Percentiles rank a stretch among this genome's conserved stretches.
Evolutionary conservation across 53 echinoderm and acorn worm genomes (phyloP).

Genomic region (Pentamera pediparva): DNA sequence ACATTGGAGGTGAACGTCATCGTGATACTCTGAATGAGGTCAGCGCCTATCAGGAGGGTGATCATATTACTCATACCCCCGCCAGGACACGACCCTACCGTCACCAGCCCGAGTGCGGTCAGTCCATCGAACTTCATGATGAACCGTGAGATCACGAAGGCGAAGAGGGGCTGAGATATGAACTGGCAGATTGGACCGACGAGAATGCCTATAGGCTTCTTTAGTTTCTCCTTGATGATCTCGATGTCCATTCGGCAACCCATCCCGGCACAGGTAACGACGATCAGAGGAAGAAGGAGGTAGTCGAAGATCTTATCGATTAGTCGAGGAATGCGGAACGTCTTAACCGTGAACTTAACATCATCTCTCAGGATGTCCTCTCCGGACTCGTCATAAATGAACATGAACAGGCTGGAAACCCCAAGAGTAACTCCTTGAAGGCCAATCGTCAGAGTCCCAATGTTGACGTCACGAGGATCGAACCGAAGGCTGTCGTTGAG

Average conservation of each 20-base stretch:
- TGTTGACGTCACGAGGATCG: conserved; percentile 4
- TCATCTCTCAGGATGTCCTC: conserved; percentile 26
- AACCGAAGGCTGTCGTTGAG: conserved; percentile 31
- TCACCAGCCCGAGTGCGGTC: conserved; percentile 76
- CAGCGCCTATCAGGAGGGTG: conserved; percentile 78
- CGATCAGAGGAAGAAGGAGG: conserved; percentile 64
- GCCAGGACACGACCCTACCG: conserved; percentile 85
- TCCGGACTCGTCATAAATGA: conserved; percentile 30
- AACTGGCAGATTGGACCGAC: conserved; percentile 90
- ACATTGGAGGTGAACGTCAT: conserved; percentile 82
- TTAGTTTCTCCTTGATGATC: conserved; percentile 63
- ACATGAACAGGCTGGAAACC: conserved; percentile 42
- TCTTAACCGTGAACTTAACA: conserved; percentile 50
- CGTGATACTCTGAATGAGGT: conserved; percentile 84
- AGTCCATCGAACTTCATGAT: conserved; percentile 61
- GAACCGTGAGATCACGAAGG: conserved; percentile 65
- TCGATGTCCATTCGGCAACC: conserved; percentile 78
- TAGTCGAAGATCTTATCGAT: conserved; percentile 76
- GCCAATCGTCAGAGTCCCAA: conserved; percentile 38
- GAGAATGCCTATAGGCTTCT: conserved; percentile 63
- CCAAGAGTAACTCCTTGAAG: conserved; percentile 45
- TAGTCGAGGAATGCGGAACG: conserved; percentile 51
- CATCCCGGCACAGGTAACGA: conserved; percentile 74
- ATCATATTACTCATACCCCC: conserved; percentile 97
- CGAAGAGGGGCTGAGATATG: conserved; percentile 73